A percentile compares a stretch with the other conserved stretches of the same genome.
Evolutionary conservation across 1,140 invertebrate species (phyloP).

Genomic region (Pomacea maculata): DNA sequence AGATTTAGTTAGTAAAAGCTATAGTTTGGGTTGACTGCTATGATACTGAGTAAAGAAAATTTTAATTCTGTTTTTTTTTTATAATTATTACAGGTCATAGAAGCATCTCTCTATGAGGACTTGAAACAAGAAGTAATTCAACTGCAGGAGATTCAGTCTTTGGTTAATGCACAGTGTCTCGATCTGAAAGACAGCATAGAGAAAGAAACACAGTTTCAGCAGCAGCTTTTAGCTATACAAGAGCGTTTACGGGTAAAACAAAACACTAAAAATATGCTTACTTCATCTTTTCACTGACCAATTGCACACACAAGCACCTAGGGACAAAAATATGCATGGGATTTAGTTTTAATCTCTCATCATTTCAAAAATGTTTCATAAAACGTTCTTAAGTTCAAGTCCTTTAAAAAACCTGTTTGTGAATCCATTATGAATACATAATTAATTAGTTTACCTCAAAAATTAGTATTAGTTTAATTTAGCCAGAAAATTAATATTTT

Average conservation of each 20-base stretch:
- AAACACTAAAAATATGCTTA: neutral
- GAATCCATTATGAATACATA: neutral
- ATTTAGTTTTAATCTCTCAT: neutral
- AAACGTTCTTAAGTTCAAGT: neutral
- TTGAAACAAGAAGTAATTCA: conserved; percentile 15
- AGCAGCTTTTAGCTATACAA: conserved; percentile 18
- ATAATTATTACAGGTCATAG: neutral
- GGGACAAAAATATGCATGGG: neutral
- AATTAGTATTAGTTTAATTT: neutral
- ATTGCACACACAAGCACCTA: too few relatives aligned
- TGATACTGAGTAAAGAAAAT: too few relatives aligned
- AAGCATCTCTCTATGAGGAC: neutral
- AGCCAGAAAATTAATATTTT: neutral
- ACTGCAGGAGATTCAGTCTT: conserved; percentile 21
- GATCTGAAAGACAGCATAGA: conserved; percentile 22
- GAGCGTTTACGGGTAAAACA: conserved; percentile 8
- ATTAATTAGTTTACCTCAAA: too few relatives aligned
- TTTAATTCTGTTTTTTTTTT: too few relatives aligned
- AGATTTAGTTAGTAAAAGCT: too few relatives aligned
- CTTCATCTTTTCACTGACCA: neutral
- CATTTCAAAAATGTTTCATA: neutral
- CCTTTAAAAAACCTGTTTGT: neutral
- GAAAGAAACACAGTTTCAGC: conserved; percentile 14
- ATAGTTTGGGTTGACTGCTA: too few relatives aligned
- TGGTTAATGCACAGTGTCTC: conserved; percentile 17